phyloP scores from a whole-genome alignment of 1,140 invertebrate species.

The Drosophila orosa region DNA sequence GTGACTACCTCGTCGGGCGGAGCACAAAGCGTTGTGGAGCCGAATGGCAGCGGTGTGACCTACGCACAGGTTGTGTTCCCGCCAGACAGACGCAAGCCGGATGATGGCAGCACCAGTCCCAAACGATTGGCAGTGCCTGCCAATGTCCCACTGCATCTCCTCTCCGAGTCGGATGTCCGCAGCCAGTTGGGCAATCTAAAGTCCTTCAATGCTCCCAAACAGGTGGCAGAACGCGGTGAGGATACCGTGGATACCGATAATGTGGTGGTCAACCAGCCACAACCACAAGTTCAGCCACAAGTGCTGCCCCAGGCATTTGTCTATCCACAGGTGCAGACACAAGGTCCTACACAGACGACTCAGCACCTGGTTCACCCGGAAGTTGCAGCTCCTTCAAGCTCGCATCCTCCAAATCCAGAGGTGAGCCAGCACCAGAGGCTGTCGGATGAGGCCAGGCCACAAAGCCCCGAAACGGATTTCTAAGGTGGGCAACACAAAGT shows the following conservation, averaged over 20 bases:
- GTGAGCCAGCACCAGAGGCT: not conserved
- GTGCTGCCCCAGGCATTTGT: conserved; percentile 8
- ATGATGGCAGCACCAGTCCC: conserved; percentile 71
- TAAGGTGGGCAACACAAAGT: conserved; percentile 29
- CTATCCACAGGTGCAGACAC: conserved; percentile 7
- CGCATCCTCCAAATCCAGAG: not conserved
- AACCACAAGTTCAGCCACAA: conserved; percentile 14
- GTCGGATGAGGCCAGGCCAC: conserved; percentile 55
- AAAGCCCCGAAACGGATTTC: conserved; percentile 83
- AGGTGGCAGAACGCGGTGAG: conserved; percentile 5
- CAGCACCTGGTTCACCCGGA: not conserved
- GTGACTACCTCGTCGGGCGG: conserved; percentile 68
- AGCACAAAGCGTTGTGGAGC: conserved; percentile 61
- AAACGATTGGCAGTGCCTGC: conserved; percentile 75
- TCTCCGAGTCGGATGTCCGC: conserved; percentile 75
- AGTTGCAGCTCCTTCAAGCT: not conserved
- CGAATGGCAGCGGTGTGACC: conserved; percentile 69
- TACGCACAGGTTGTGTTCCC: conserved; percentile 81
- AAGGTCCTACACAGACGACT: not conserved
- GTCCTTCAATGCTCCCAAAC: conserved; percentile 59
- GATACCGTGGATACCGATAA: conserved; percentile 31
- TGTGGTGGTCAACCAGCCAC: conserved; percentile 23
- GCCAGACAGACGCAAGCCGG: conserved; percentile 71
- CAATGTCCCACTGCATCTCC: conserved; percentile 76
- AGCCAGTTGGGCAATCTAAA: conserved; percentile 69